A percentile compares a stretch with the other conserved stretches of the same genome.
These are phyloP conservation scores for Triplophysa yarkandensis DNA, from an alignment of 2,797 vertebrate genomes.

Conservation along the genomic window DNA sequence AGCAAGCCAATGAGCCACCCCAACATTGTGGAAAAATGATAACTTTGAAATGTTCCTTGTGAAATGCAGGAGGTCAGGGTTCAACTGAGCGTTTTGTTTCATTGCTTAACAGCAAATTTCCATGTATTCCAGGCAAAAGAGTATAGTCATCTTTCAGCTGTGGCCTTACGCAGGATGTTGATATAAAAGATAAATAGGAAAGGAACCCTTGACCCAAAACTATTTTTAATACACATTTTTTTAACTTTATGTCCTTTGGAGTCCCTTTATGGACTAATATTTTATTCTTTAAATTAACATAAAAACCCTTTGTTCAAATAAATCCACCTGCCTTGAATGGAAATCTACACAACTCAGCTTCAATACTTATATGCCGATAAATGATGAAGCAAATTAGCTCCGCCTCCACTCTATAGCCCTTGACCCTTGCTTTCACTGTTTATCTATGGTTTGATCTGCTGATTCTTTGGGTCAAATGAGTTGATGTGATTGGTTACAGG, in stretches of 20 bases:
- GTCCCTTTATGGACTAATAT: background rate
- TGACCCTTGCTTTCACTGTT: too few species aligned
- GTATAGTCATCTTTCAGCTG: background rate
- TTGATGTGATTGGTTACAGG: too few species aligned
- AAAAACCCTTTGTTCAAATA: too few species aligned
- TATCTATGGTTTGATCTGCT: too few species aligned
- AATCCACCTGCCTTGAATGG: too few species aligned
- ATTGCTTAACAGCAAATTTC: background rate
- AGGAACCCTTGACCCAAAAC: background rate
- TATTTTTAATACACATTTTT: background rate
- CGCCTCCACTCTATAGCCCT: too few species aligned
- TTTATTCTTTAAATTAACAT: too few species aligned
- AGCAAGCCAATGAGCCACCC: background rate
- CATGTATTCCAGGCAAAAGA: background rate
- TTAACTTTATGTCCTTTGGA: background rate
- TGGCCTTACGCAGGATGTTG: constrained; percentile 8
- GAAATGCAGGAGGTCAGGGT: background rate
- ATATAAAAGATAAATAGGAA: constrained; percentile 1
- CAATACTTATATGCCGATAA: too few species aligned
- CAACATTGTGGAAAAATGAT: background rate
- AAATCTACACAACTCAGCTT: too few species aligned
- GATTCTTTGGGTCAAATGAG: too few species aligned
- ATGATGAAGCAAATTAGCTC: too few species aligned
- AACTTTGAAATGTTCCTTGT: constrained; percentile 2
- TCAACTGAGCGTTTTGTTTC: background rate